Base-by-base conservation (phyloP, 2,888 invertebrate species). In the Timema cristinae region DNA sequence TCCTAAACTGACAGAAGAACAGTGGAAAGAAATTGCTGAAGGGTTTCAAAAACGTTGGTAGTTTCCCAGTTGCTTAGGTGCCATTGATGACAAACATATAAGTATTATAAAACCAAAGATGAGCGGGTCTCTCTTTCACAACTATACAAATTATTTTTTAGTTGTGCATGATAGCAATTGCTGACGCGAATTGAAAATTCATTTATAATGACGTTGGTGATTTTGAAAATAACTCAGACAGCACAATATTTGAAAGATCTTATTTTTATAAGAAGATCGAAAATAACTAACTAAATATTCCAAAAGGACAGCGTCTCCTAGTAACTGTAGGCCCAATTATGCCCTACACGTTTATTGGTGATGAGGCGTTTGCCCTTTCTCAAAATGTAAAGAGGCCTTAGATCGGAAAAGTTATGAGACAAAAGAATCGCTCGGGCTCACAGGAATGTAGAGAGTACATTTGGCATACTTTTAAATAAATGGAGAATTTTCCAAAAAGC, bases 41-140 rank as follows among this genome's bases (percentile, higher is more conserved):
- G 63, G 63, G 32, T 63, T 63, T 63, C 47, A 63, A 63, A 63
- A 63, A 48, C 48, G 48, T 63, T 9, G 47, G 5, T 32, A 1
- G 48, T 32, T 47, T 63, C 63, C 63, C 5, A 9, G 16, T 63
- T 63, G 47, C 63, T 63, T 63, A 63, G 63, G 63, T 8, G 61
- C 8, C 7, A 13, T 61, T 7, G 15, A 61, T 16, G 63, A 48
- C 63, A 63, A 63, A 48, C 63, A 63, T 32, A 32, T 63, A 13
- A 63, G 32, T 5, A 63, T 63, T 15, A 63, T 32, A n/a, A 63
- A 63, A 32, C 63, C 47, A 47, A 63, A 63, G 11, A 32, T 63
- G 63, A 63, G 63, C 16, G 63, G 63, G 47, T 63, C 63, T 6
- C 63, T 63, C 47, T 63, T 63, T 15, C 63, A 63, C 48, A 63